Conservation (phyloP, 2,888 invertebrate species). For the Abrostola triplasia region DNA sequence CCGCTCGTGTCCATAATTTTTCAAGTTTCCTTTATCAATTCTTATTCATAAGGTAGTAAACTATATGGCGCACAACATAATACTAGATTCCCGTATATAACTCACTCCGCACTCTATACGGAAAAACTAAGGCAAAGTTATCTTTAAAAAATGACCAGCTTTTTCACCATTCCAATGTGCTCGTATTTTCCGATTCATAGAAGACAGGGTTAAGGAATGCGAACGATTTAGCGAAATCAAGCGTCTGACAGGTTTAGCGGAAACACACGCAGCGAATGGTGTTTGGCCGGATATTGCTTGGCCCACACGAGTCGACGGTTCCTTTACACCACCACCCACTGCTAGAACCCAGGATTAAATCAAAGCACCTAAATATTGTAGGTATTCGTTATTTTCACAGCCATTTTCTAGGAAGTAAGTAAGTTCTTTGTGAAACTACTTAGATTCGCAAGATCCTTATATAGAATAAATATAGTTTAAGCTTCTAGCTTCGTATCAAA, state of each 20-base stretch:
- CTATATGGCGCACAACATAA: no score
- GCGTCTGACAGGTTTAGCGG: constrained; percentile 64
- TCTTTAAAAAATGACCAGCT: constrained; percentile 18
- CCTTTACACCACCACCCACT: constrained; percentile 59
- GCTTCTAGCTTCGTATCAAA: no score
- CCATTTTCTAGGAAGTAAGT: not conserved
- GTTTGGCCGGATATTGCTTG: constrained; percentile 76
- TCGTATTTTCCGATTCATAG: constrained; percentile 41
- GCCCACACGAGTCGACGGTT: constrained; percentile 62
- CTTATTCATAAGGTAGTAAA: no score
- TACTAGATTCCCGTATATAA: no score
- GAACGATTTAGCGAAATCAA: constrained; percentile 63
- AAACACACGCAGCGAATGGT: constrained; percentile 66
- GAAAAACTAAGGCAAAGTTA: not conserved
- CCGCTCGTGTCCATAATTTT: no score
- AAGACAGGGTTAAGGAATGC: constrained; percentile 50
- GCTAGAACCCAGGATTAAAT: constrained; percentile 35
- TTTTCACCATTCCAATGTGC: constrained; percentile 36
- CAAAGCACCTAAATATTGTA: constrained; percentile 17
- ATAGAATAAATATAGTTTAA: no score
- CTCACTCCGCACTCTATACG: not conserved
- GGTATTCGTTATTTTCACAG: constrained; percentile 13
- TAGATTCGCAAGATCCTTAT: no score
- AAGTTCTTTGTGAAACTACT: not conserved
- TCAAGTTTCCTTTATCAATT: no score